Evolutionary conservation across 2,797 vertebrate genomes (phyloP).

Genomic region (Enteromius viviparus): DNA sequence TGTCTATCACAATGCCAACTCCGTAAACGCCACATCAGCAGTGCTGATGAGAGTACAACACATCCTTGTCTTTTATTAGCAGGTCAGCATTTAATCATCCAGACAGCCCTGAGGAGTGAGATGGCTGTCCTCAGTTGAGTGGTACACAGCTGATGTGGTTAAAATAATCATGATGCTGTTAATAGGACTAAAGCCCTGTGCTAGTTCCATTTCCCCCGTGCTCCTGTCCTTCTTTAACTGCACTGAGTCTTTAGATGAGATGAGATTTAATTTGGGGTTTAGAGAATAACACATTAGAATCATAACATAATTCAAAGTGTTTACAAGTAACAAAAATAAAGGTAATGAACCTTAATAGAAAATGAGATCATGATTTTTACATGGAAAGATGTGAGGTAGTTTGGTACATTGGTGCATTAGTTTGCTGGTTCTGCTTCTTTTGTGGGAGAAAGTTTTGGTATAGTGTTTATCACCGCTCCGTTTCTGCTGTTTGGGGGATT

Average conservation of each 20-base stretch:
- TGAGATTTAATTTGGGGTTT: slow-evolving; percentile 2
- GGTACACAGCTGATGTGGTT: neutral
- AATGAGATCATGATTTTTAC: slow-evolving; percentile 1
- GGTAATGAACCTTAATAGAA: neutral
- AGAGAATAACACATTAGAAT: neutral
- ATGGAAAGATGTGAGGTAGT: neutral
- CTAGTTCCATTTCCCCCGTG: neutral
- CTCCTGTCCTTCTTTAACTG: slow-evolving; percentile 32
- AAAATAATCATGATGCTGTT: neutral
- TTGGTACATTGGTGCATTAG: neutral
- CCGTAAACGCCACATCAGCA: neutral
- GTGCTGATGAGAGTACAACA: neutral
- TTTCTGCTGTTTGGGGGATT: neutral
- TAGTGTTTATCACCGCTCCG: neutral
- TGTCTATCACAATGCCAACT: neutral
- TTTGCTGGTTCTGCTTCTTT: neutral
- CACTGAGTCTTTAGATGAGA: slow-evolving; percentile 46
- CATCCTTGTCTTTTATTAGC: neutral
- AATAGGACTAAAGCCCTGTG: slow-evolving; percentile 17
- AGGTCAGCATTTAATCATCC: slow-evolving; percentile 3
- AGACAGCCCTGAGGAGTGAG: neutral
- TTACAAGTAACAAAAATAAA: slow-evolving; percentile 2
- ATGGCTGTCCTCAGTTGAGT: neutral
- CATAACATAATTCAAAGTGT: neutral
- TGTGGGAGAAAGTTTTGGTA: neutral